phyloP scores from a whole-genome alignment of 2,113 vertebrate species.

The Herpetotheres cachinnans region DNA sequence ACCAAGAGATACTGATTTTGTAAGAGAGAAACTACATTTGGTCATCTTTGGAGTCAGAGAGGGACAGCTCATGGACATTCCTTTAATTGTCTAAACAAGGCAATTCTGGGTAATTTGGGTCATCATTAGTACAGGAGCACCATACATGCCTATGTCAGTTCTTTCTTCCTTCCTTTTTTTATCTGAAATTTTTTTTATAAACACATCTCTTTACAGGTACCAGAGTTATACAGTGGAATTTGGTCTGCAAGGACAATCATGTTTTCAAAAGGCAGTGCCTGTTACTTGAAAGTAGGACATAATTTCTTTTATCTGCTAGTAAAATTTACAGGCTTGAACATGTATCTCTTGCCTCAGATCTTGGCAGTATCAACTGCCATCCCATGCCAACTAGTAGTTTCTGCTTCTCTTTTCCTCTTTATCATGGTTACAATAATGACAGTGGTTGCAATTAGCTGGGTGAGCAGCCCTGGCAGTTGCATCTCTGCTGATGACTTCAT shows the following conservation, averaged over 20 bases:
- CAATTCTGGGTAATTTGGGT: neutral
- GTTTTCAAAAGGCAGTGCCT: neutral
- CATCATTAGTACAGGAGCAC: neutral
- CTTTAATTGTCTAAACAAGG: neutral
- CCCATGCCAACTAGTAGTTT: neutral
- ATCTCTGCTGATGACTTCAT: constrained; percentile 11
- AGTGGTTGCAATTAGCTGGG: neutral
- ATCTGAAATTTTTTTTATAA: neutral
- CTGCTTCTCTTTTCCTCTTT: neutral
- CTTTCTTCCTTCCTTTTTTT: neutral
- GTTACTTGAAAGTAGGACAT: neutral
- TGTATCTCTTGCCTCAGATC: neutral
- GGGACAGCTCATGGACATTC: neutral
- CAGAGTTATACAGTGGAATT: neutral
- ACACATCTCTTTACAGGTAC: neutral
- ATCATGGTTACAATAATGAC: neutral
- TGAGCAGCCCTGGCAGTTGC: neutral
- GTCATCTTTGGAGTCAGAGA: neutral
- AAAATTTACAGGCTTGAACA: neutral
- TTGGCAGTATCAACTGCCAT: neutral
- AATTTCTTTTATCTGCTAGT: neutral
- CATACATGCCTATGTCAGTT: neutral
- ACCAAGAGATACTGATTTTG: neutral
- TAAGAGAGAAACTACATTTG: neutral
- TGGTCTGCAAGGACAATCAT: neutral